Evolutionary conservation across 2,113 vertebrate species (phyloP).

Genomic region (Phylloscopus trochilus): DNA sequence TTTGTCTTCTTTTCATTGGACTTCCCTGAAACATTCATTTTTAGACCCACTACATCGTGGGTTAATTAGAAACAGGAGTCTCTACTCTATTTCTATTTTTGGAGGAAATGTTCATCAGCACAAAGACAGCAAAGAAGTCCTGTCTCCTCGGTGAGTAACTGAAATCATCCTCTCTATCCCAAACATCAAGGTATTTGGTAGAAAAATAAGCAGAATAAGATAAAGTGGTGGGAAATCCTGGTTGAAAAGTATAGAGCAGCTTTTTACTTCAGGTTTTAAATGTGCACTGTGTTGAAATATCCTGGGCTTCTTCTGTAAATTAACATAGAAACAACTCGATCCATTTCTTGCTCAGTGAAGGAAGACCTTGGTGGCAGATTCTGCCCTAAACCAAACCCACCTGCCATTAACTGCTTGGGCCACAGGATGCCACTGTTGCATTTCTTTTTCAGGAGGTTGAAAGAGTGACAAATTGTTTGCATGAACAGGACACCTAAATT

Average conservation of each 20-base stretch:
- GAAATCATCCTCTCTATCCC: background rate
- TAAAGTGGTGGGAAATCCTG: background rate
- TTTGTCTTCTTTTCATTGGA: background rate
- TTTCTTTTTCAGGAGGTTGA: slow-evolving; percentile 37
- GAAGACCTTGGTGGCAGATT: background rate
- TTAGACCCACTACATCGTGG: background rate
- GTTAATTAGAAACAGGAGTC: background rate
- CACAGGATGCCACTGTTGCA: slow-evolving; percentile 73
- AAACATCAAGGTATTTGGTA: background rate
- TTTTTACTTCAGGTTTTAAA: background rate
- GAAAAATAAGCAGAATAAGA: background rate
- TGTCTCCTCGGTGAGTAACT: background rate
- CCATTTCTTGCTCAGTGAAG: rapidly evolving
- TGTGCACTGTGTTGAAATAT: background rate
- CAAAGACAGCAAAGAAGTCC: background rate
- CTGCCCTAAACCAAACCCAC: background rate
- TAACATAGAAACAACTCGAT: background rate
- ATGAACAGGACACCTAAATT: background rate
- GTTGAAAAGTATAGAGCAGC: background rate
- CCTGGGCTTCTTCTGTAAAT: background rate
- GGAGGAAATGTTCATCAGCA: background rate
- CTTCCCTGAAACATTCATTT: background rate
- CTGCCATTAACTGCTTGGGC: slow-evolving; percentile 55
- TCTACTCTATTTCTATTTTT: background rate
- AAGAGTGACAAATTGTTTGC: background rate